Evolutionary conservation across 2,888 invertebrate species (phyloP).

Genomic region (Stenodera caucasica): DNA sequence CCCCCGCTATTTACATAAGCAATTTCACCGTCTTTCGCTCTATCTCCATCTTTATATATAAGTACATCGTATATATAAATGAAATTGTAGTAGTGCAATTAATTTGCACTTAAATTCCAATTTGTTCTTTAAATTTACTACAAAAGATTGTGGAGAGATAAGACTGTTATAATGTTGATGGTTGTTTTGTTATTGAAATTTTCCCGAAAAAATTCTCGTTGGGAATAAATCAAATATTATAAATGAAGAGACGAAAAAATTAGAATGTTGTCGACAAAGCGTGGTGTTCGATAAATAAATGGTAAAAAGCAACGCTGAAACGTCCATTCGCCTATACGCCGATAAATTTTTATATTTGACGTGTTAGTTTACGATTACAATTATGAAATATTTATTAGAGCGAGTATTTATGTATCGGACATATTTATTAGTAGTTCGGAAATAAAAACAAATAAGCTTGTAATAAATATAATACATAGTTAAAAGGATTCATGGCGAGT

Average conservation of each 20-base stretch:
- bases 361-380: conserved; percentile 50
- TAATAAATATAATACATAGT: conserved; percentile 50
- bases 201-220: too few species aligned
- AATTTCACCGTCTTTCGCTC: background rate
- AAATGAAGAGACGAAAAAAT: conserved; percentile 2
- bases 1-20: conserved; percentile 29
- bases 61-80: background rate
- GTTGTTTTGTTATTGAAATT: background rate
- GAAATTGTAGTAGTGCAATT: conserved; percentile 16
- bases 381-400: conserved; percentile 55
- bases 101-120: conserved; percentile 30
- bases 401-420: conserved; percentile 51
- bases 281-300: conserved; percentile 16
- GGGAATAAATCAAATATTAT: background rate
- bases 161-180: background rate
- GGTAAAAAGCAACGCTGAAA: conserved; percentile 34
- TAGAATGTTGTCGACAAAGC: conserved; percentile 11
- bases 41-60: background rate
- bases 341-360: conserved; percentile 44
- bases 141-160: background rate
- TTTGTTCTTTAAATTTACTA: conserved; percentile 16
- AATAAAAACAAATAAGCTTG: conserved; percentile 54
- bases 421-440: conserved; percentile 54
- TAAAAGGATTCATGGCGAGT: conserved; percentile 45
- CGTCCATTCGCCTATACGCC: conserved; percentile 37